Base-by-base conservation (phyloP, 2,113 vertebrate species). In the Chionis minor region DNA sequence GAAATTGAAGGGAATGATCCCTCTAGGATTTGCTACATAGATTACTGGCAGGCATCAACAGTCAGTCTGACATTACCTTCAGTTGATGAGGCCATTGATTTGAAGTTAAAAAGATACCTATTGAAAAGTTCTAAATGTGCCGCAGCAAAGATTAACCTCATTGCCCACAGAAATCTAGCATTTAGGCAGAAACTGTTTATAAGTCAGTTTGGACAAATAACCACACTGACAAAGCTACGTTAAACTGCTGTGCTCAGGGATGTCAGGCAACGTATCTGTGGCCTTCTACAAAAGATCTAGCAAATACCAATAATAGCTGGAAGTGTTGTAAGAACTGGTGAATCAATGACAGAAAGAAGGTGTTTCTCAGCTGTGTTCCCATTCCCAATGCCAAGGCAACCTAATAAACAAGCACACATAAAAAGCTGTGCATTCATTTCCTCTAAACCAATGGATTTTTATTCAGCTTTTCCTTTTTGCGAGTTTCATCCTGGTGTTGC, bases 121-220 rank as follows among this genome's bases (percentile, higher is more conserved):
- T 61, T 21, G 9, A 61, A 32, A 85, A 79, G 12, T 63, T 77
- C 35, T 72, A 44, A 17, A 30, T 32, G 14, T n/a, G 24, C 12
- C 56, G 16, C 27, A 65, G 9, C 49, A 70, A 90, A 94, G 18
- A 22, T 73, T 92, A 80, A 77, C 12, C 12, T 8, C 28, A 24
- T 62, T 4, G 2, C n/a, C n/a, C 14, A 65, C 71, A 69, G 63
- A 58, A 84, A 73, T 10, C 3, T 0, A 0, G 22, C 18, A 35
- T 70, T 78, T 28, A 19, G 24, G 12, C 33, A 94, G 21, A 27
- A 81, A 4, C 19, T 62, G n/a, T 71, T 38, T 89, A 32, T 54
- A 89, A 49, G 19, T 78, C 30, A 23, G 15, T 35, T 44, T 70
- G 51, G 59, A 67, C n/a, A 92, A 91, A 81, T 38, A 71, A 55